Evolutionary conservation across 53 echinoderm and acorn worm genomes (phyloP), one percentile per base, ranked within the genome.

Genomic region (Arbacia lixula): DNA sequence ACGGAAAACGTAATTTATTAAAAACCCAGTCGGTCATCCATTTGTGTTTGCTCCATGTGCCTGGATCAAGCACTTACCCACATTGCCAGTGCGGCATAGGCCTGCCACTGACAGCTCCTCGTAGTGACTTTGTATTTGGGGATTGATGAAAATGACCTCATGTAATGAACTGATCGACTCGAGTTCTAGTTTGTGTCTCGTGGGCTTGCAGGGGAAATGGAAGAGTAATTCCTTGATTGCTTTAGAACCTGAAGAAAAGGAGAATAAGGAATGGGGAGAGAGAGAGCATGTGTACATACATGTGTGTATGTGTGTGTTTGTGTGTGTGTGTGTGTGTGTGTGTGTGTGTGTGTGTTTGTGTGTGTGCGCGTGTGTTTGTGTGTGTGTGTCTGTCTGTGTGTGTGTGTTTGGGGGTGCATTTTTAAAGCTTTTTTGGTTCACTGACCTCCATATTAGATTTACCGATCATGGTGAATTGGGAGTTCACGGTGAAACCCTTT

Each of bases 1-100:
- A 24, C 38, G 37, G 66, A 66, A 66, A 66, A 22, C 36, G 66
- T 66, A 36, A 66, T 66, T 66, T 66, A 66, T 36, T 66, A 66
- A 37, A n/a, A n/a, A 66, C 66, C 6, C 36, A 66, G 66, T 66
- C 38, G 66, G 66, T 66, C 66, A 66, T 66, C 66, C 66, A 66
- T 36, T 63, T 66, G 66, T 66, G 66, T 66, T 66, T 66, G 66
- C 66, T 37, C 20, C 9, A n/a, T 27, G 9, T 66, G 66, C 36
- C 66, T 37, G 38, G 36, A 37, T 37, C 38, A 38, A 66, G 66
- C 25, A 66, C 66, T 37, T 36, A 36, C 36, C 66, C 37, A 36
- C 38, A 12, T 36, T 66, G 66, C 35, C 38, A 20, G 36, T 38
- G 21, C 17, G 20, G 36, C 66, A 20, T n/a, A n/a, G n/a, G n/a